These are phyloP conservation scores for Protonibea diacanthus DNA, from an alignment of 2,797 vertebrate genomes.

Conservation along the genomic window DNA sequence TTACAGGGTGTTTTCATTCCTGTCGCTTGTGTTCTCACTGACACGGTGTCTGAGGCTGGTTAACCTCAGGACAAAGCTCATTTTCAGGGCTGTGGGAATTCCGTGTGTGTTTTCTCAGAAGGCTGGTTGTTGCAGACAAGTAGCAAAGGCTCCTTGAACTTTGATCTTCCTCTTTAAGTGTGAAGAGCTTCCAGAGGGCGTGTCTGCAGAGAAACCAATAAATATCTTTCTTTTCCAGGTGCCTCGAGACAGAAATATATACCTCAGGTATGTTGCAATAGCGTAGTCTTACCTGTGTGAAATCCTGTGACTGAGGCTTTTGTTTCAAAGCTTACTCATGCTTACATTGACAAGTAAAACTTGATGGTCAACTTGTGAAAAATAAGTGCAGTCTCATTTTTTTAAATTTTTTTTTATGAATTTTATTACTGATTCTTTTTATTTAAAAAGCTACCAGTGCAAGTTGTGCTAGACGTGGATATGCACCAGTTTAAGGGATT, in stretches of 20 bases:
- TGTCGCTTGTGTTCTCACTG: conserved; percentile 51
- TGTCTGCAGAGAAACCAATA: conserved; percentile 62
- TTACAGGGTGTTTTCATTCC: conserved; percentile 43
- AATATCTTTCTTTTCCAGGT: conserved; percentile 46
- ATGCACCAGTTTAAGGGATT: neutral
- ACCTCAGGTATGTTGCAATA: conserved; percentile 36
- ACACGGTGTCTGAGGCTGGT: conserved; percentile 64
- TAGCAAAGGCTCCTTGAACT: conserved; percentile 70
- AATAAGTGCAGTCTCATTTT: conserved; percentile 5
- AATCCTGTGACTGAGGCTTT: conserved; percentile 23
- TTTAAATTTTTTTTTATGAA: neutral
- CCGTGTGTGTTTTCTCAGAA: conserved; percentile 67
- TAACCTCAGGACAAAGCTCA: conserved; percentile 67
- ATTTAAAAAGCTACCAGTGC: too few species aligned
- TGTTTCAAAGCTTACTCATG: conserved; percentile 40
- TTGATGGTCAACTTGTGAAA: conserved; percentile 19
- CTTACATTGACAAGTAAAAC: conserved; percentile 6
- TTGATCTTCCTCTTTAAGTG: conserved; percentile 71
- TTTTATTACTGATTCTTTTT: neutral
- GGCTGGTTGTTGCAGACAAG: conserved; percentile 15
- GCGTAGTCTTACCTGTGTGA: conserved; percentile 17
- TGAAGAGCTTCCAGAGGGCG: conserved; percentile 52
- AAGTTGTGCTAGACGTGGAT: neutral
- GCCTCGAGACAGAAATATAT: conserved; percentile 38
- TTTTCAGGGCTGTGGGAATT: conserved; percentile 73